These are phyloP conservation scores for Desmophyllum pertusum DNA, from an alignment of 92 coral and sea anemone species.

Conservation along the genomic window DNA sequence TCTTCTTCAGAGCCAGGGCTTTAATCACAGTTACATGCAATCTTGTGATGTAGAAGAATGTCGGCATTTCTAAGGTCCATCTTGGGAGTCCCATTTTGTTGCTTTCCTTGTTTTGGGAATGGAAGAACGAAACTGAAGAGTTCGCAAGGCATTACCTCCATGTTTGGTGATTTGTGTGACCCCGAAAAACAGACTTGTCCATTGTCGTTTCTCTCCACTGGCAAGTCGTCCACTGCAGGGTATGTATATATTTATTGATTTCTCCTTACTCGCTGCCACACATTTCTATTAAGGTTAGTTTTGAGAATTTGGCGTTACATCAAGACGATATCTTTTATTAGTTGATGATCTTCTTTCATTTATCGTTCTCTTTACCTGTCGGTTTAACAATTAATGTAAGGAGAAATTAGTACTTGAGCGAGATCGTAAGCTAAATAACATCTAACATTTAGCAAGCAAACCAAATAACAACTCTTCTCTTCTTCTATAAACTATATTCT, in stretches of 20 bases:
- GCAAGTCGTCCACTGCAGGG: constrained; percentile 8
- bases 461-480: not conserved
- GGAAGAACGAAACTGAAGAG: not conserved
- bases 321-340: not conserved
- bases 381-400: not conserved
- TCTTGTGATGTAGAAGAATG: not conserved
- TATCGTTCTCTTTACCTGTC: not conserved
- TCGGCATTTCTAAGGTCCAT: constrained; percentile 13
- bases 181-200: not conserved
- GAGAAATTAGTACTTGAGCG: not conserved
- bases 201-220: not conserved
- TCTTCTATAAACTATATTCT: not conserved
- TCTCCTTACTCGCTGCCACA: not conserved
- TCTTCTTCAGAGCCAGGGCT: no score
- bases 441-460: not conserved
- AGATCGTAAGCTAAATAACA: not conserved
- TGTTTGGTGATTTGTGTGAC: constrained; percentile 5
- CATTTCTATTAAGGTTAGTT: not conserved
- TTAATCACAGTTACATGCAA: not conserved
- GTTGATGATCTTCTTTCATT: not conserved
- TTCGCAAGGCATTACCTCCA: not conserved
- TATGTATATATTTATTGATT: not conserved
- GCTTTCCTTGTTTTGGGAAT: constrained; percentile 29
- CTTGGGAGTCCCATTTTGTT: constrained; percentile 25
- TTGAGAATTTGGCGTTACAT: not conserved